A percentile compares a stretch with the other conserved stretches of the same genome.
Evolutionary conservation across 2,113 vertebrate genomes (phyloP).

Genomic region (Donacobius atricapilla): DNA sequence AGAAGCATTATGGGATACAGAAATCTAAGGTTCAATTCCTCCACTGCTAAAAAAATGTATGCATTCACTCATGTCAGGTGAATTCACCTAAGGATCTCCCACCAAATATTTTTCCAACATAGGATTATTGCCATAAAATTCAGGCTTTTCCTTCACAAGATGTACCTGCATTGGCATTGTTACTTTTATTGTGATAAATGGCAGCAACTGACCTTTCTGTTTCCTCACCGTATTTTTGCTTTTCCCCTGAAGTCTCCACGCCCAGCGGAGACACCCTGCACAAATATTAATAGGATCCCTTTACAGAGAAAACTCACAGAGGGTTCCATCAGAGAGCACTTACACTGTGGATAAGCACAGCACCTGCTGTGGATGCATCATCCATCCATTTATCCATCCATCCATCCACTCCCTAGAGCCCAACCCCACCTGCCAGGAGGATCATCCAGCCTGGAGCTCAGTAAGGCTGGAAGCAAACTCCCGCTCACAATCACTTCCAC

Average conservation of each 20-base stretch:
- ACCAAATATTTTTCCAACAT: background rate
- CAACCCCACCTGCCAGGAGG: no score
- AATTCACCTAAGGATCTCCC: background rate
- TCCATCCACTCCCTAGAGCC: background rate
- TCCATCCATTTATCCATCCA: background rate
- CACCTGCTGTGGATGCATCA: background rate
- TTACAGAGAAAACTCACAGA: fast-evolving
- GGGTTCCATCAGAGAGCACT: background rate
- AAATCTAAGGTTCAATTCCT: background rate
- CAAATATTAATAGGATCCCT: background rate
- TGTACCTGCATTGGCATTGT: background rate
- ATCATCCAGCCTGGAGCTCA: background rate
- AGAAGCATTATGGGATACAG: background rate
- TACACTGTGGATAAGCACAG: background rate
- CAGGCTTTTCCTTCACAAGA: background rate
- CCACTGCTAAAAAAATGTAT: background rate
- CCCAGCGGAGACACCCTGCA: background rate
- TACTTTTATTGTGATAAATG: background rate
- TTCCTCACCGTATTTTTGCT: background rate
- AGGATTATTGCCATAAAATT: background rate
- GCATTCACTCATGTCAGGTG: background rate
- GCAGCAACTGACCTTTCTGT: background rate
- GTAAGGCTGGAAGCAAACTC: background rate
- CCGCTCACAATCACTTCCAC: background rate
- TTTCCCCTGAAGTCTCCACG: background rate